A percentile compares a stretch with the other conserved stretches of the same genome.
Evolutionary conservation across 2,888 invertebrate genomes (phyloP).

Genomic region (Trachelus iudaicus): DNA sequence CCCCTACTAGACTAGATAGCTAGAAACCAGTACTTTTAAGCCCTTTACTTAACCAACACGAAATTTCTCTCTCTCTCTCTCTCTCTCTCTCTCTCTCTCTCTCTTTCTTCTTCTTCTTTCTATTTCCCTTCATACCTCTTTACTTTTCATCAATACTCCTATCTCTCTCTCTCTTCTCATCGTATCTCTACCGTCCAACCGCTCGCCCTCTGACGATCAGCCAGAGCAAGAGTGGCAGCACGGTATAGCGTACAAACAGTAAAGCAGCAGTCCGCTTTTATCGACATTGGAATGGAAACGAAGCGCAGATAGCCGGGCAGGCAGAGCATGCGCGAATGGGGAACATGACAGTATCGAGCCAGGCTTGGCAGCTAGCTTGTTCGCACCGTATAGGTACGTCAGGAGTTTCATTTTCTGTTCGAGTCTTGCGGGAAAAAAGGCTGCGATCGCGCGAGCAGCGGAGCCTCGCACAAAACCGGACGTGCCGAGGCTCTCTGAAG

Average conservation of each 20-base stretch:
- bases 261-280: slow-evolving; percentile 20
- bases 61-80: too few relatives aligned
- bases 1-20: too few relatives aligned
- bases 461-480: slow-evolving; percentile 1
- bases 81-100: too few relatives aligned
- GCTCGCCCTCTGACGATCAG: too few relatives aligned
- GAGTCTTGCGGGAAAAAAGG: not conserved
- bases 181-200: too few relatives aligned
- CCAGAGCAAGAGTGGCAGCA: slow-evolving; percentile 11
- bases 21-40: too few relatives aligned
- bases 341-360: slow-evolving; percentile 61
- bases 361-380: slow-evolving; percentile 50
- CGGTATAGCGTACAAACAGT: slow-evolving; percentile 7
- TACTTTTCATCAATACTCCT: too few relatives aligned
- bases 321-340: slow-evolving; percentile 54
- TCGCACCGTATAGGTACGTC: slow-evolving; percentile 1
- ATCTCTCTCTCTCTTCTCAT: too few relatives aligned
- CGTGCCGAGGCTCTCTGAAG: not conserved
- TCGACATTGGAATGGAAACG: slow-evolving; percentile 23
- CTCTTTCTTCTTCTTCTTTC: too few relatives aligned
- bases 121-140: too few relatives aligned
- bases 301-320: slow-evolving; percentile 8
- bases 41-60: too few relatives aligned
- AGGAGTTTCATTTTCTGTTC: not conserved
- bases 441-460: too few relatives aligned